Evolutionary conservation across 2,888 invertebrate species (phyloP).

Genomic region (Agapetus fuscipes): DNA sequence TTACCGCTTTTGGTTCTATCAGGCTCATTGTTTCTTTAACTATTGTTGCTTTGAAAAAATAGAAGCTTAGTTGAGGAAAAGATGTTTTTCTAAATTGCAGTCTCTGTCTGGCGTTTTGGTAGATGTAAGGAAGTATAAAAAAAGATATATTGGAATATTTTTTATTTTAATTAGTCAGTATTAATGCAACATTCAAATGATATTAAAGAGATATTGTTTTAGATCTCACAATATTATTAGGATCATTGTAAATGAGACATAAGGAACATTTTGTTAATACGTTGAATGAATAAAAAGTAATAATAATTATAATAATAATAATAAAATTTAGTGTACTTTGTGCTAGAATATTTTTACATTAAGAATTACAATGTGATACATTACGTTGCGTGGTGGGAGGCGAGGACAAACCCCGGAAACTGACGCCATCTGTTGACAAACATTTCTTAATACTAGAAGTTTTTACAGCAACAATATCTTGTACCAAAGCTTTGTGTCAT

Average conservation of each 20-base stretch:
- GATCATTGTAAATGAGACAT: slow-evolving; percentile 20
- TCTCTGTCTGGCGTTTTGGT: slow-evolving; percentile 20
- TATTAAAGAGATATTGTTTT: slow-evolving; percentile 22
- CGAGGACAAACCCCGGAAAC: slow-evolving; percentile 10
- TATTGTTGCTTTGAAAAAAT: no score
- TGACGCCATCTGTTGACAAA: no score
- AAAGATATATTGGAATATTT: slow-evolving; percentile 15
- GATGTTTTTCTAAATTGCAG: no score
- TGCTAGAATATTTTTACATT: slow-evolving; percentile 20
- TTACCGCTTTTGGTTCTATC: no score
- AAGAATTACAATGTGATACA: slow-evolving; percentile 22
- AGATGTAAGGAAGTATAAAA: slow-evolving; percentile 20
- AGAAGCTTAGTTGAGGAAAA: no score
- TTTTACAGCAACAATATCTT: no score
- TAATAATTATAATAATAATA: slow-evolving; percentile 17
- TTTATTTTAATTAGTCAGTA: slow-evolving; percentile 21
- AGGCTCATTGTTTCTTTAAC: no score
- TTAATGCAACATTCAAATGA: slow-evolving; percentile 21
- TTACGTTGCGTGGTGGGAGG: slow-evolving; percentile 18
- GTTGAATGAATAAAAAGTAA: slow-evolving; percentile 19
- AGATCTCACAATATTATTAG: slow-evolving; percentile 20
- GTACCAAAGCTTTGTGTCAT: no score
- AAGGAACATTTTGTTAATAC: slow-evolving; percentile 18
- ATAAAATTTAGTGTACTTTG: slow-evolving; percentile 18
- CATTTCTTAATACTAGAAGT: no score